phyloP scores from a whole-genome alignment of 2,888 invertebrate species.

The Spodoptera exigua region DNA sequence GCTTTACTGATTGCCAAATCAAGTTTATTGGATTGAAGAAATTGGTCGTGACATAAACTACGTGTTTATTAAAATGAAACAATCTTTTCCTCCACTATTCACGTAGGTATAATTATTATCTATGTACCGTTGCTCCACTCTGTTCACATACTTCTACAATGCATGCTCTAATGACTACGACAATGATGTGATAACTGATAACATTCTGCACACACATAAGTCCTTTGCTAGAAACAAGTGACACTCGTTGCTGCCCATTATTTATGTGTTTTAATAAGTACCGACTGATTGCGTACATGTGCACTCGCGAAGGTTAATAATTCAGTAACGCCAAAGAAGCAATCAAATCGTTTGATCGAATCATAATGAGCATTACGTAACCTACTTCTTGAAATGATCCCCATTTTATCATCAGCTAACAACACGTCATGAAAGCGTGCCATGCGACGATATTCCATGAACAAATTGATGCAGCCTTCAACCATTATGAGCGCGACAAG shows the following conservation, averaged over 20 bases:
- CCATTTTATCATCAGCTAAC: slow-evolving; percentile 21
- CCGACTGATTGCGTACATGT: no score
- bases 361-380: slow-evolving; percentile 24
- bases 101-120: no score
- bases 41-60: no score
- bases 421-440: slow-evolving; percentile 31
- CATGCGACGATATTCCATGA: slow-evolving; percentile 13
- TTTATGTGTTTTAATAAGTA: no score
- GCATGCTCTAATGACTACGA: slow-evolving; percentile 5
- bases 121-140: slow-evolving; percentile 9
- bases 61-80: no score
- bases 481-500: slow-evolving; percentile 4
- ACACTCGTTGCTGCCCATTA: background rate
- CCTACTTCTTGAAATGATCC: slow-evolving; percentile 25
- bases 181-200: slow-evolving; percentile 15
- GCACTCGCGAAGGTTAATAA: slow-evolving; percentile 1
- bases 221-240: background rate
- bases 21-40: slow-evolving; percentile 12
- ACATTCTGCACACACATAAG: slow-evolving; percentile 2
- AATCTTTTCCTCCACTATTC: no score
- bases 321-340: slow-evolving; percentile 11
- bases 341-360: slow-evolving; percentile 10
- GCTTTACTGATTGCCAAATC: slow-evolving; percentile 30
- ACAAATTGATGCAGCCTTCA: slow-evolving; percentile 43
- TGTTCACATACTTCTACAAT: slow-evolving; percentile 9